Base-by-base conservation (phyloP, 2,113 vertebrate species). In the Sapayoa aenigma region DNA sequence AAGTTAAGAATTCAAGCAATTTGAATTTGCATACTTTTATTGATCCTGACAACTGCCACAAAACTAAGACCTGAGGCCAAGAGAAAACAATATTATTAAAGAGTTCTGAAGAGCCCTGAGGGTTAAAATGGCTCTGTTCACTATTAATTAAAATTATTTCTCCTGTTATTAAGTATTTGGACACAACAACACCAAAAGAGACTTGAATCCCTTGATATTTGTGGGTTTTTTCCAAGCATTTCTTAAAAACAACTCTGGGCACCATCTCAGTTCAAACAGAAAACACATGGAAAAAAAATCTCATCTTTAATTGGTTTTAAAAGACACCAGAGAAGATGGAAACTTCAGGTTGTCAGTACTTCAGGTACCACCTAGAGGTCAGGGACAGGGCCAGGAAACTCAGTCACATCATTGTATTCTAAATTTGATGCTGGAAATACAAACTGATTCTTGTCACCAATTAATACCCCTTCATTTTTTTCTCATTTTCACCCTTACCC, bases 211-310 rank as follows among this genome's bases (percentile, higher is more conserved):
- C 6, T 65, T 72, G 44, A 69, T 12, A 31, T 6, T 35, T 19
- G 11, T 11, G 9, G 0, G 17, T 3, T 1, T 27, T 10, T 42
- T 9, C 31, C 23, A 72, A 35, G 19, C 2, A 18, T 33, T 63
- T 39, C 39, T 50, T 10, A n/a, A 52, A 59, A 74, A 2, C 8
- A 31, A 8, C 9, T 59, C 24, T 25, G 28, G 22, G 12, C 15
- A 39, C 23, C 41, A 19, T 31, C 20, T 63, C 28, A 58, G 24
- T 52, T 67, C 39, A 44, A 68, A 44, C 5, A 49, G 33, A 19
- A 87, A 73, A 59, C 21, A 24, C 5, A 3, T 12, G 20, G 21
- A 35, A 84, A 82, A 79, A 82, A 67, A 27, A 28, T 30, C 2
- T 47, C 25, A 44, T 35, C 49, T 73, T n/a, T 12, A 14, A 44